A percentile compares a stretch with the other conserved stretches of the same genome.
Conservation (phyloP, 2,888 invertebrate genomes). For the Nephrotoma guestfalica region DNA sequence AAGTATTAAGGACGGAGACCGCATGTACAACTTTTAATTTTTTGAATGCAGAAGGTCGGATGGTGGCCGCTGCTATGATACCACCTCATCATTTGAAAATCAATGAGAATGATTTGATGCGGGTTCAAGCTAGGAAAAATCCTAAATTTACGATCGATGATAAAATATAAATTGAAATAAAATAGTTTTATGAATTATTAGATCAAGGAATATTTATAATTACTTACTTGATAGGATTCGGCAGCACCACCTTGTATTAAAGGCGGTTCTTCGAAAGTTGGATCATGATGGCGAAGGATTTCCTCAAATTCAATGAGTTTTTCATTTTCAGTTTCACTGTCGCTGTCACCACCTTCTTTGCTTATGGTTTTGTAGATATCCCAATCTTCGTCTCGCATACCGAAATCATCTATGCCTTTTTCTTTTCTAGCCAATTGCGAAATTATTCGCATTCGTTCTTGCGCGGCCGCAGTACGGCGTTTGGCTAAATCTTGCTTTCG, state of each 20-base stretch:
- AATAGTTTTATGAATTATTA: background rate
- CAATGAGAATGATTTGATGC: conserved; percentile 44
- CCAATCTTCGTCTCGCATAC: conserved; percentile 89
- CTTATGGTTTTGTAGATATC: conserved; percentile 88
- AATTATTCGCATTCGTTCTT: conserved; percentile 88
- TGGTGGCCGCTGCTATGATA: conserved; percentile 52
- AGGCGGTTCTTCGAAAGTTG: conserved; percentile 41
- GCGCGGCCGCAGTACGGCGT: conserved; percentile 80
- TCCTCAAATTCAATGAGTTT: conserved; percentile 75
- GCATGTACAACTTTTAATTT: conserved; percentile 89
- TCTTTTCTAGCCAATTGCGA: conserved; percentile 72
- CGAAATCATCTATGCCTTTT: conserved; percentile 78
- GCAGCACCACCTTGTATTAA: conserved; percentile 36
- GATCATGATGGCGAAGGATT: conserved; percentile 70
- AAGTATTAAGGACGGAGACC: conserved; percentile 66
- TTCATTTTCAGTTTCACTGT: conserved; percentile 86
- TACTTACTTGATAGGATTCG: conserved; percentile 49
- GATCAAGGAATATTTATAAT: background rate
- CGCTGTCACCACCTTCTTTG: conserved; percentile 63
- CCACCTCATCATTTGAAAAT: conserved; percentile 42
- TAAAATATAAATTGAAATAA: conserved; percentile 21
- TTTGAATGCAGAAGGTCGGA: conserved; percentile 61
- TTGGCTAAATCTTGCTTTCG: conserved; percentile 77
- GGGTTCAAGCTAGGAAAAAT: conserved; percentile 32
- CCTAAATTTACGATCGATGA: background rate